Conservation (phyloP, 2,113 vertebrate species). For the Conger conger region DNA sequence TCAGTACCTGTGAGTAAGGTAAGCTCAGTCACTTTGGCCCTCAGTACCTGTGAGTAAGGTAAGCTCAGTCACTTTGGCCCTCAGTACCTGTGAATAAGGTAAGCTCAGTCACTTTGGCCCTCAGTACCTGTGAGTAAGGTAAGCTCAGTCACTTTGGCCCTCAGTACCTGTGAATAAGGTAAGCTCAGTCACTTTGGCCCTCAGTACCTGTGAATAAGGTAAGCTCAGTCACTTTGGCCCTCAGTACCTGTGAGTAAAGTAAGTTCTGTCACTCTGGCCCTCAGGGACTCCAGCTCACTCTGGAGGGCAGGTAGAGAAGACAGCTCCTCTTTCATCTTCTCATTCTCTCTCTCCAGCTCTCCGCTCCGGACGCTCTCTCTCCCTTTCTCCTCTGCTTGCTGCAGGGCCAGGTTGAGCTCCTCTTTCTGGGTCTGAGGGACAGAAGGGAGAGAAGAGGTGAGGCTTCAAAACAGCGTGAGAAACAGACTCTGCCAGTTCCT, state of each 20-base stretch:
- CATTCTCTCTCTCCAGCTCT: conserved; percentile 58
- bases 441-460: neutral
- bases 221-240: too few species aligned
- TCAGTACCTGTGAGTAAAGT: conserved; percentile 61
- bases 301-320: conserved; percentile 61
- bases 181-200: conserved; percentile 58
- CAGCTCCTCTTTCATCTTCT: conserved; percentile 59
- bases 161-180: conserved; percentile 60
- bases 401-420: conserved; percentile 59
- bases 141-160: too few species aligned
- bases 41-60: too few species aligned
- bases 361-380: conserved; percentile 38
- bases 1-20: conserved; percentile 38
- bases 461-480: neutral
- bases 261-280: conserved; percentile 61
- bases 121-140: too few species aligned
- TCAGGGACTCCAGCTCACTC: conserved; percentile 65
- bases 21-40: neutral
- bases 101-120: too few species aligned
- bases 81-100: too few species aligned
- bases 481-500: too few species aligned
- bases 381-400: conserved; percentile 39
- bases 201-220: too few species aligned
- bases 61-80: too few species aligned
- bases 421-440: conserved; percentile 57